Base-by-base conservation (phyloP, 1,140 invertebrate species). In the Bradysia coprophila region DNA sequence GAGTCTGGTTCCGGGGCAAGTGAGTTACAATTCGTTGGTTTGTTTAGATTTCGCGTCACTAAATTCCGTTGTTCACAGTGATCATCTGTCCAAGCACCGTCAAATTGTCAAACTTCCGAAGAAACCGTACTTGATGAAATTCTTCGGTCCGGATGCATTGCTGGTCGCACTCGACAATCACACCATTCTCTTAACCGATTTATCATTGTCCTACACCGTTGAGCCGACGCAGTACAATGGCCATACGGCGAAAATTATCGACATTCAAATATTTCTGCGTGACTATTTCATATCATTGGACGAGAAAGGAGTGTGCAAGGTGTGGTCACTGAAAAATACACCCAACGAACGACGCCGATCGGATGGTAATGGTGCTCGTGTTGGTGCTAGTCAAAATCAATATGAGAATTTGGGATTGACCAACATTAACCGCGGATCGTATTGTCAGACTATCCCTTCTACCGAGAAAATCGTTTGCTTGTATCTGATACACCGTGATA, bases 1-100 rank as follows among this genome's bases (percentile, higher is more conserved):
- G 48, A 11, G 45, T 56, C 5, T 59, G 54, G 53, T 56, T 60
- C 22, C 48, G 45, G 3, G 53, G 56, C 36, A 44, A 48, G 56
- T 56, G 43, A 50, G 46, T 45, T n/a, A n/a, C n/a, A n/a, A n/a
- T n/a, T n/a, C n/a, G n/a, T n/a, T n/a, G n/a, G n/a, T n/a, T n/a
- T n/a, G n/a, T n/a, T n/a, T n/a, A n/a, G n/a, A n/a, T n/a, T n/a
- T n/a, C n/a, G n/a, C n/a, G n/a, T n/a, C n/a, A n/a, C n/a, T n/a
- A n/a, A n/a, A n/a, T n/a, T n/a, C n/a, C n/a, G n/a, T n/a, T n/a
- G n/a, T n/a, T 36, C 22, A 5, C 19, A 59, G 56, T 38, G 56
- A 52, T 2, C 52, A 48, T 13, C 56, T 53, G 20, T 54, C 59
- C 33, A 52, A 55, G 43, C 51, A 55, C n/a, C 52, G 55, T 2